Evolutionary conservation across 1,140 invertebrate genomes (phyloP), one percentile per base, ranked within the genome.

Genomic region (Lepidostoma basale): DNA sequence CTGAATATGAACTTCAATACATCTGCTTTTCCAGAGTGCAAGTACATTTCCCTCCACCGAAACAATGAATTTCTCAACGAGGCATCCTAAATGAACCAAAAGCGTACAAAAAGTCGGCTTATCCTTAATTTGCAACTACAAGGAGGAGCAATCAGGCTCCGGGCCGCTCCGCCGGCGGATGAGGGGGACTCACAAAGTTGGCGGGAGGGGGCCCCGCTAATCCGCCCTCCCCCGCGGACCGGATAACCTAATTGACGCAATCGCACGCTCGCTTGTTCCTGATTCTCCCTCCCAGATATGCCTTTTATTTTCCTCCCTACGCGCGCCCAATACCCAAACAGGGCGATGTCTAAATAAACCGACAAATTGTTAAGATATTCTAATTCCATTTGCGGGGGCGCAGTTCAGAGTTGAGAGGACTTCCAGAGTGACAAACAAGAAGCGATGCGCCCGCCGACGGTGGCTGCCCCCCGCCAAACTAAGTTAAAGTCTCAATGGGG

Each of bases 191-290:
- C 8, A 22, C 9, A 47, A 47, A 47, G 44, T 47, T 20, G n/a
- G 45, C 18, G 14, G 33, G 33, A 18, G 22, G 45, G 5, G n/a
- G 12, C 22, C 45, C 45, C 22, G 45, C 45, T 49, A 49, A 49
- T 49, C 45, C 45, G 45, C 45, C 45, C 22, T 49, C 45, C 45
- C 45, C 23, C 12, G 6, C 22, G 45, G 45, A 49, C 45, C 52
- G 52, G 52, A 28, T 56, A 56, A 56, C 28, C 52, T 56, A 56
- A 56, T 56, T 56, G 52, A 28, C 52, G 52, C 52, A 56, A 56
- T 56, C 52, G 52, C 52, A 56, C 52, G 52, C 52, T 56, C 52
- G 28, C 52, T 56, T 56, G 52, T 56, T 56, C 52, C 52, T 20
- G 52, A 49, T 49, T 49, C 45, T 56, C 52, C 52, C 52, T 33